Conservation (phyloP, 2,797 vertebrate genomes). For the Adelosebastes latens region DNA sequence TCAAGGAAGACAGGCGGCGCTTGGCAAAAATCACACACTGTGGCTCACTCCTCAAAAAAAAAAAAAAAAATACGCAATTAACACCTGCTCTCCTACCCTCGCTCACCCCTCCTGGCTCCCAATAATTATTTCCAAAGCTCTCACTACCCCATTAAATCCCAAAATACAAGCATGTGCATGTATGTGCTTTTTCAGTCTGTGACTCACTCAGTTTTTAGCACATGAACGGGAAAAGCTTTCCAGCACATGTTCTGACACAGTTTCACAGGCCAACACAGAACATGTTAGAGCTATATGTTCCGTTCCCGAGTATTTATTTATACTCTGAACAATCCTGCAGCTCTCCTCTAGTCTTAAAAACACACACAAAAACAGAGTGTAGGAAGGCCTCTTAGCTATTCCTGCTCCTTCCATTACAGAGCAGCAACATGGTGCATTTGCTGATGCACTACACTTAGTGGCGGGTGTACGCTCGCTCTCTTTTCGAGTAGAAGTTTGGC, state of each 20-base stretch:
- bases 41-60: slow-evolving; percentile 19
- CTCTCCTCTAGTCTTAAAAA: background rate
- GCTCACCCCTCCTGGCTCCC: slow-evolving; percentile 27
- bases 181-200: background rate
- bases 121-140: slow-evolving; percentile 34
- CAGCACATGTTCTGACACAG: slow-evolving; percentile 11
- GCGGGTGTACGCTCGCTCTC: background rate
- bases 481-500: background rate
- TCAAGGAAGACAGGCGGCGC: slow-evolving; percentile 33
- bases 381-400: slow-evolving; percentile 39
- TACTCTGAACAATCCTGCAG: background rate
- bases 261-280: background rate
- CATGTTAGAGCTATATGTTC: slow-evolving; percentile 6
- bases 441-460: slow-evolving; percentile 42
- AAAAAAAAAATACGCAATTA: slow-evolving; percentile 68
- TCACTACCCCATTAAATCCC: slow-evolving; percentile 27
- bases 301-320: slow-evolving; percentile 10
- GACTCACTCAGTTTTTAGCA: background rate
- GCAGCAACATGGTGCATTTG: slow-evolving; percentile 35
- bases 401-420: slow-evolving; percentile 58
- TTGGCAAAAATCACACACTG: slow-evolving; percentile 40
- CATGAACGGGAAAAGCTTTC: background rate
- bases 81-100: slow-evolving; percentile 52
- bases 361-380: background rate
- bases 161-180: slow-evolving; percentile 16